phyloP scores from a whole-genome alignment of 2,113 vertebrate species.

The Oreochromis spilurus region DNA sequence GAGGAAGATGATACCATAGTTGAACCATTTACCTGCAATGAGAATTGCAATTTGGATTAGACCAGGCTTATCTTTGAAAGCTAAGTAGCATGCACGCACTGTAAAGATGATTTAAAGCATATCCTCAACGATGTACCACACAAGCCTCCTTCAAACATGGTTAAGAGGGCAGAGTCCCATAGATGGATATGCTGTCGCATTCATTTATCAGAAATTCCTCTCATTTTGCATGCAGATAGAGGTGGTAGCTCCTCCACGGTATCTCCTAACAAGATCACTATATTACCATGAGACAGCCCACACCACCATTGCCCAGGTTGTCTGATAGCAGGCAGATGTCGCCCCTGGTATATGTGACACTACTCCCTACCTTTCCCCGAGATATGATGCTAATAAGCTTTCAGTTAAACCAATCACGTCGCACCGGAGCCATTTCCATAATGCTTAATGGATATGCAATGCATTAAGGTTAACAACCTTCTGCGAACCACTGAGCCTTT shows the following conservation, averaged over 20 bases:
- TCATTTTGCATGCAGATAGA: conserved; percentile 21
- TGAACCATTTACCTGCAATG: conserved; percentile 95
- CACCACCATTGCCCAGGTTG: conserved; percentile 37
- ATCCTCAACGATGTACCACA: background rate
- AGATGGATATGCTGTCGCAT: background rate
- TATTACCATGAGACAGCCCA: conserved; percentile 39
- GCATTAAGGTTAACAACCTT: conserved; percentile 66
- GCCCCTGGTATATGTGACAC: conserved; percentile 30
- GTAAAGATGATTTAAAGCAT: background rate
- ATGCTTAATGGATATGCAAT: conserved; percentile 60
- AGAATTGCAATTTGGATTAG: background rate
- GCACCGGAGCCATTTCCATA: conserved; percentile 46
- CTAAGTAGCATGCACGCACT: background rate
- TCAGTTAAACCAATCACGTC: conserved; percentile 67
- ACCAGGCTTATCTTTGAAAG: background rate
- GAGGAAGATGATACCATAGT: conserved; percentile 97
- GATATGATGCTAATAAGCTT: conserved; percentile 63
- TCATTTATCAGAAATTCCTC: conserved; percentile 11
- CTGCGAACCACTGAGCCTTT: conserved; percentile 42
- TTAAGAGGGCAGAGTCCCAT: background rate
- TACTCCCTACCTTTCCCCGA: background rate
- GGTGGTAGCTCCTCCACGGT: conserved; percentile 1
- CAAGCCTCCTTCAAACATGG: background rate
- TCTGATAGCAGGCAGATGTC: conserved; percentile 52
- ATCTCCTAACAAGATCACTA: conserved; percentile 43